phyloP scores from a whole-genome alignment of 1,140 invertebrate species.

The Epicauta chinensis region DNA sequence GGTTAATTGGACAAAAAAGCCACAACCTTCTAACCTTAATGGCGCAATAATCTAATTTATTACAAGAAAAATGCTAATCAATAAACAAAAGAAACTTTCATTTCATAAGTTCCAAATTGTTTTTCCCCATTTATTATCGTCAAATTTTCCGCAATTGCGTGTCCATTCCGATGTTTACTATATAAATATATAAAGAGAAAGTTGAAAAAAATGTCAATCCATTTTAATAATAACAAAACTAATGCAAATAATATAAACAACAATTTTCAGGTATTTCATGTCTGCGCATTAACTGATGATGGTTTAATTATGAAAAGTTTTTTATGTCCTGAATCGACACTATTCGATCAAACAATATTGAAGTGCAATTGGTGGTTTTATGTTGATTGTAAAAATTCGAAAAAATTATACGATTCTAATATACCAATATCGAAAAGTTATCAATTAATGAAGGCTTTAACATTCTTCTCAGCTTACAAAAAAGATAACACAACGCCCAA shows the following conservation, averaged over 20 bases:
- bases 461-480: conserved; percentile 78
- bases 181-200: conserved; percentile 12
- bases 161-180: too few species aligned
- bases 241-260: conserved; percentile 12
- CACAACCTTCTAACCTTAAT: too few species aligned
- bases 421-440: conserved; percentile 87
- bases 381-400: conserved; percentile 77
- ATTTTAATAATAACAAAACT: not conserved
- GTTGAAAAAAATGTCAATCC: conserved; percentile 6
- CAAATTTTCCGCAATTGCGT: too few species aligned
- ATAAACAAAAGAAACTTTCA: too few species aligned
- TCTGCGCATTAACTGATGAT: conserved; percentile 82
- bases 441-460: conserved; percentile 81
- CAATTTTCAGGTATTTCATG: conserved; percentile 72
- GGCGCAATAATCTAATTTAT: too few species aligned
- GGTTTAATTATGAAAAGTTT: conserved; percentile 85
- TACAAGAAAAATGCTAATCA: too few species aligned
- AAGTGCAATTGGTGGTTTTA: conserved; percentile 93
- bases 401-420: conserved; percentile 76
- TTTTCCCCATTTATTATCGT: too few species aligned
- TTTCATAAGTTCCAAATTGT: too few species aligned
- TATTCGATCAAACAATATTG: conserved; percentile 82
- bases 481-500: conserved; percentile 46
- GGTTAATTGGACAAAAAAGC: too few species aligned
- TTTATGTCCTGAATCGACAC: conserved; percentile 78